Evolutionary conservation across 2,888 invertebrate genomes (phyloP).

Genomic region (Alloplasta piceator): DNA sequence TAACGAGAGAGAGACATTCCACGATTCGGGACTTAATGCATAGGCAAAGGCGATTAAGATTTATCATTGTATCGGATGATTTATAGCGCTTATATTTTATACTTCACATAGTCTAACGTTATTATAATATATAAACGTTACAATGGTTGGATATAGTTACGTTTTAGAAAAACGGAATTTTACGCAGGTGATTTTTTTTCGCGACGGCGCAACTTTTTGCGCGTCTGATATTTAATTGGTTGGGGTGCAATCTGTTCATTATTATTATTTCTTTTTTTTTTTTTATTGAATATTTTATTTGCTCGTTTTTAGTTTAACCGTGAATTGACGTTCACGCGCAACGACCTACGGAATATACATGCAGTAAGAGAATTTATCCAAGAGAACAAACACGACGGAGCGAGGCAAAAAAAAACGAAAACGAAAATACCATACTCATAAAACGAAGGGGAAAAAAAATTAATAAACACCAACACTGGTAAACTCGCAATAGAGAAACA

Average conservation of each 20-base stretch:
- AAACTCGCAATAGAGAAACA: slow-evolving; percentile 56
- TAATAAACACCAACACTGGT: slow-evolving; percentile 13
- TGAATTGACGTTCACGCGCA: slow-evolving; percentile 45
- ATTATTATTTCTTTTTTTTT: slow-evolving; percentile 58
- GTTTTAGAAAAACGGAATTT: slow-evolving; percentile 75
- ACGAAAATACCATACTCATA: slow-evolving; percentile 52
- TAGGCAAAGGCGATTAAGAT: slow-evolving; percentile 78
- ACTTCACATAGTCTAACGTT: slow-evolving; percentile 81
- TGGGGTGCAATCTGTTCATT: slow-evolving; percentile 80
- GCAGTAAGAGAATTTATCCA: slow-evolving; percentile 48
- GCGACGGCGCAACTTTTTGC: slow-evolving; percentile 74
- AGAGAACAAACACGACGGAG: slow-evolving; percentile 50
- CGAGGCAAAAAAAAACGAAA: slow-evolving; percentile 17
- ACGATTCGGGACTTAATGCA: slow-evolving; percentile 82
- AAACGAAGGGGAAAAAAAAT: slow-evolving; percentile 20
- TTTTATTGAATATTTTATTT: slow-evolving; percentile 61
- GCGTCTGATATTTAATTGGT: slow-evolving; percentile 80
- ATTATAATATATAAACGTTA: slow-evolving; percentile 71
- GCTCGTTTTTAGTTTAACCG: slow-evolving; percentile 49
- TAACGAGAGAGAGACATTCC: slow-evolving; percentile 80
- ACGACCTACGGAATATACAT: slow-evolving; percentile 64
- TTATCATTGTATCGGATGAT: slow-evolving; percentile 73
- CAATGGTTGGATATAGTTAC: slow-evolving; percentile 78
- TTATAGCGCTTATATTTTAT: slow-evolving; percentile 82
- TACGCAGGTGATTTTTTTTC: slow-evolving; percentile 73